Conservation (phyloP, 1,140 invertebrate genomes). For the Idris sp. region DNA sequence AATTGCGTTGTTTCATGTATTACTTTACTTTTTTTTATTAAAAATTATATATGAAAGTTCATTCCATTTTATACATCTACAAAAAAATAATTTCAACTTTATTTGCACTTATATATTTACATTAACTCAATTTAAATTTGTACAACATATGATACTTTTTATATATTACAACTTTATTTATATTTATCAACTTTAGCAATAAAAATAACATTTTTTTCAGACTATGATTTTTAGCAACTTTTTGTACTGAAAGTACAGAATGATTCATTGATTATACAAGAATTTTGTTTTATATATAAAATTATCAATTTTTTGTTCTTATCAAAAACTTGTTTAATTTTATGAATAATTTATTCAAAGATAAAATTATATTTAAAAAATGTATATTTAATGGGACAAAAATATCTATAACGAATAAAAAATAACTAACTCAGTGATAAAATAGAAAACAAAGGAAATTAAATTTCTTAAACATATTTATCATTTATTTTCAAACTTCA, state of each 20-base stretch:
- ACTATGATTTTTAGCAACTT: constrained; percentile 4
- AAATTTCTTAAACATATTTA: too few relatives aligned
- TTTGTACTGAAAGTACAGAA: constrained; percentile 9
- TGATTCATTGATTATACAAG: not conserved
- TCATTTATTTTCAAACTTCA: too few relatives aligned
- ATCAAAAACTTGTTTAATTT: too few relatives aligned
- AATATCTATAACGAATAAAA: too few relatives aligned
- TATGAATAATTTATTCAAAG: too few relatives aligned
- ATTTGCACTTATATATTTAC: constrained; percentile 9
- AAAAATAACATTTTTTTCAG: constrained; percentile 17
- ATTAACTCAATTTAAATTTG: constrained; percentile 10
- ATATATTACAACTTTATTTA: constrained; percentile 13
- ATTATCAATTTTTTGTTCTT: too few relatives aligned
- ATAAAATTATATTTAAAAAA: too few relatives aligned
- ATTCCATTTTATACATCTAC: not conserved
- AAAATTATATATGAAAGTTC: constrained; percentile 5
- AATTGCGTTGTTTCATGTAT: not conserved
- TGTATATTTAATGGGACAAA: too few relatives aligned
- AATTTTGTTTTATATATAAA: constrained; percentile 9
- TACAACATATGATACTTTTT: constrained; percentile 14
- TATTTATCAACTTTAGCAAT: constrained; percentile 3
- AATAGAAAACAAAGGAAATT: too few relatives aligned
- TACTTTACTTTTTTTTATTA: too few relatives aligned
- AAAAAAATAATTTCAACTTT: constrained; percentile 7
- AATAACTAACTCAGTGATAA: too few relatives aligned